Evolutionary conservation across 2,888 invertebrate genomes (phyloP).

Genomic region (Busseola fusca): DNA sequence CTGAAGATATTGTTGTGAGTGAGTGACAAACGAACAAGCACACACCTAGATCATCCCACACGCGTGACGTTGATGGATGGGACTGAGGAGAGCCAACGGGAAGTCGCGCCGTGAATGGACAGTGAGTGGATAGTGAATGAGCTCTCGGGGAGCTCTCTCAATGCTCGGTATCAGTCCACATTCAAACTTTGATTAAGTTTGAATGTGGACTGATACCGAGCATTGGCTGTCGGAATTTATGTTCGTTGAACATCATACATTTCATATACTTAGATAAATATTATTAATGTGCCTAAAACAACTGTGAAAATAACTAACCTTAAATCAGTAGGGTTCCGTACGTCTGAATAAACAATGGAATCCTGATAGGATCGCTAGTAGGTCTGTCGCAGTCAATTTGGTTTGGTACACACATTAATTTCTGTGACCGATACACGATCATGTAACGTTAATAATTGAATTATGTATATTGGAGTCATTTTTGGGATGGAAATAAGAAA

Average conservation of each 20-base stretch:
- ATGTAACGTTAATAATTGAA: too few relatives aligned
- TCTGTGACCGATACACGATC: too few relatives aligned
- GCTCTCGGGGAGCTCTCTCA: too few relatives aligned
- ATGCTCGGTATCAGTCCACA: too few relatives aligned
- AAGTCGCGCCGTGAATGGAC: slow-evolving; percentile 36
- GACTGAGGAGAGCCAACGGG: background rate
- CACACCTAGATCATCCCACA: slow-evolving; percentile 44
- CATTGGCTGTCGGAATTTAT: background rate
- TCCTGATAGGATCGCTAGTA: too few relatives aligned
- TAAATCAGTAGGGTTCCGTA: too few relatives aligned
- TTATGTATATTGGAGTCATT: too few relatives aligned
- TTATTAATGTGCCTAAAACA: background rate
- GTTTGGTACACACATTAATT: too few relatives aligned
- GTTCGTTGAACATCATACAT: background rate
- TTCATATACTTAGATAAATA: slow-evolving; percentile 7
- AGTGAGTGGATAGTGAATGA: background rate
- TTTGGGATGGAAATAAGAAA: too few relatives aligned
- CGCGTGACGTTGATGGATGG: slow-evolving; percentile 40
- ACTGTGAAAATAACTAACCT: background rate
- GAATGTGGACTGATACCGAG: background rate
- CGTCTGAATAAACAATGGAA: too few relatives aligned
- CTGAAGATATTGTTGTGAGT: slow-evolving; percentile 27
- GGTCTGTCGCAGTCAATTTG: too few relatives aligned
- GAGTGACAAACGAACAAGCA: slow-evolving; percentile 39
- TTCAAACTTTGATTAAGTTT: too few relatives aligned